phyloP scores from a whole-genome alignment of 2,797 vertebrate species.

The Fistularia tabacaria region DNA sequence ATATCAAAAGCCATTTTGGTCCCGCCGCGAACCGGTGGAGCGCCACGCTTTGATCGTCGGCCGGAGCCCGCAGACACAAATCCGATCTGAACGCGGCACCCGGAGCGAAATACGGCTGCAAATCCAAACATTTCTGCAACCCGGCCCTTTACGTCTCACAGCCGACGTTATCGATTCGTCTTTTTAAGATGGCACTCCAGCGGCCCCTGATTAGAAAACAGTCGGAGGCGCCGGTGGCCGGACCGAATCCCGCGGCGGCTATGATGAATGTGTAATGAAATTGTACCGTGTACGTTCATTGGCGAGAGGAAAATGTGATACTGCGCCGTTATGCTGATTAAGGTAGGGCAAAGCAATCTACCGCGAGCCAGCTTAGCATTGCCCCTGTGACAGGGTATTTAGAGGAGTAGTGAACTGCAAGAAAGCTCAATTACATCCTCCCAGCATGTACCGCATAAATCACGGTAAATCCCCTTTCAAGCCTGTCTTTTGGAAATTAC shows the following conservation, averaged over 20 bases:
- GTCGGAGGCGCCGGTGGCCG: constrained; percentile 20
- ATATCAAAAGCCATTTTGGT: too few relatives aligned
- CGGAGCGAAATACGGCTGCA: too few relatives aligned
- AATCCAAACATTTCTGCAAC: too few relatives aligned
- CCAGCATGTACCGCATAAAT: constrained; percentile 69
- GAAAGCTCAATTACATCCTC: constrained; percentile 74
- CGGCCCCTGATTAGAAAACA: constrained; percentile 18
- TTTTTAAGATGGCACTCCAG: background rate
- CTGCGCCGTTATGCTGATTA: constrained; percentile 65
- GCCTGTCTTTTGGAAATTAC: constrained; percentile 62
- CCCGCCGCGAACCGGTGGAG: too few relatives aligned
- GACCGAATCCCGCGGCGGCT: background rate
- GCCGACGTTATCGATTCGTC: too few relatives aligned
- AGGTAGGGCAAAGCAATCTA: constrained; percentile 63
- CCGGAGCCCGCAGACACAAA: too few relatives aligned
- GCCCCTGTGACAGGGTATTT: constrained; percentile 73
- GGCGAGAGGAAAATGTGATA: constrained; percentile 43
- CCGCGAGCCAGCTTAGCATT: constrained; percentile 65
- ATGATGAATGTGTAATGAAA: constrained; percentile 36
- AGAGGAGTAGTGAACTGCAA: constrained; percentile 69
- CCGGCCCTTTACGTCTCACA: too few relatives aligned
- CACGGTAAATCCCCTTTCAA: constrained; percentile 68
- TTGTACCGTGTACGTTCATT: constrained; percentile 35
- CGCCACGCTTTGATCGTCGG: too few relatives aligned
- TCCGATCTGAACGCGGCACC: too few relatives aligned